Percentiles rank a stretch among this genome's conserved stretches.
Evolutionary conservation across 2,888 invertebrate genomes (phyloP).

Genomic region (Drosophila multiciliata): DNA sequence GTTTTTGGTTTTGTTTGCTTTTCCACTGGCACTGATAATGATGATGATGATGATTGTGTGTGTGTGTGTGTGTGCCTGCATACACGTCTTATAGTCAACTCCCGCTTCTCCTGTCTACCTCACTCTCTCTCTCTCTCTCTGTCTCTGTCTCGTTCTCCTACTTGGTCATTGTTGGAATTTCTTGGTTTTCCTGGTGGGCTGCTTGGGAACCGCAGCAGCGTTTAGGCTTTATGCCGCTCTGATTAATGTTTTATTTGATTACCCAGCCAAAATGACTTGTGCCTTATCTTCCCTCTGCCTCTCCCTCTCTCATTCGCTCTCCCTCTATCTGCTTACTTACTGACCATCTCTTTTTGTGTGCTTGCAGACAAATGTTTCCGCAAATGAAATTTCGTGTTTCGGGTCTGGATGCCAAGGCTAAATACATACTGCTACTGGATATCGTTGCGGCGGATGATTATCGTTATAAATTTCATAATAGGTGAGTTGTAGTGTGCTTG

Average conservation of each 20-base stretch:
- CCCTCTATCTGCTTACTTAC: neutral
- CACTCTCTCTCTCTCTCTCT: neutral
- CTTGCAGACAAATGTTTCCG: slow-evolving; percentile 99
- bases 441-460: slow-evolving; percentile 99
- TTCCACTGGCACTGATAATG: slow-evolving; percentile 67
- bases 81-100: slow-evolving; percentile 8
- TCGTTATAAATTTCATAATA: slow-evolving; percentile 98
- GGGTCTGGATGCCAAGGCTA: slow-evolving; percentile 99
- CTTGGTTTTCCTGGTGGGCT: slow-evolving; percentile 39
- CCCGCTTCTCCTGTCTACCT: slow-evolving; percentile 1
- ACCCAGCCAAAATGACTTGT: slow-evolving; percentile 63
- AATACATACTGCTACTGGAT: slow-evolving; percentile 99
- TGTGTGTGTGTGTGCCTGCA: neutral
- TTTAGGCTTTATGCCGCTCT: slow-evolving; percentile 70
- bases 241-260: slow-evolving; percentile 82
- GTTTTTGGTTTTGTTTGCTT: slow-evolving; percentile 54
- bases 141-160: neutral
- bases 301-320: slow-evolving; percentile 1
- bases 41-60: slow-evolving; percentile 75
- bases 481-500: slow-evolving; percentile 86
- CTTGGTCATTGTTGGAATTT: slow-evolving; percentile 3
- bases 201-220: slow-evolving; percentile 51
- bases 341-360: slow-evolving; percentile 15
- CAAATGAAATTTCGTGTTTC: slow-evolving; percentile 99
- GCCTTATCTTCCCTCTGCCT: slow-evolving; percentile 15